A percentile compares a stretch with the other conserved stretches of the same genome.
Conservation (phyloP, 2,797 vertebrate species). For the Lithobates pipiens region DNA sequence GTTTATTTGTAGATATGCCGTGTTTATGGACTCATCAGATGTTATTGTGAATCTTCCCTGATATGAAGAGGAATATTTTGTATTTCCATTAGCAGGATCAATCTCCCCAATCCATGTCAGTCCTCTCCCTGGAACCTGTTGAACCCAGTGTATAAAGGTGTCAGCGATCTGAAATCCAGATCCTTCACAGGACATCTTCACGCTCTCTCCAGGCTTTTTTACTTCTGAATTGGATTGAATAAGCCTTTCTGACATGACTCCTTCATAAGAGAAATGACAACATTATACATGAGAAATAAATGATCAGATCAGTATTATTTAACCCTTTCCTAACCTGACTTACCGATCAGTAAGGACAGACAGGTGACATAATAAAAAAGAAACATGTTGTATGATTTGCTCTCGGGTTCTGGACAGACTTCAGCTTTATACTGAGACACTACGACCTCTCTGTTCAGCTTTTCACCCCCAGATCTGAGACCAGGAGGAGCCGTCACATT, state of each 20-base stretch:
- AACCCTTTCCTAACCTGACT: not conserved
- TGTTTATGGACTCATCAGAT: not conserved
- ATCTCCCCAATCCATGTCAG: constrained; percentile 9
- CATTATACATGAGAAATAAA: not conserved
- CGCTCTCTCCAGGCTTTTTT: constrained; percentile 12
- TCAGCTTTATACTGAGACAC: not conserved
- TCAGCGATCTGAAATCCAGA: not conserved
- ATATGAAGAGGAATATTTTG: constrained; percentile 21
- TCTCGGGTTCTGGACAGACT: not conserved
- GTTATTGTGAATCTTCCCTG: constrained; percentile 22
- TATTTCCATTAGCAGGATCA: not conserved
- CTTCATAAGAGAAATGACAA: constrained; percentile 2
- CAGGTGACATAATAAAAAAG: not conserved
- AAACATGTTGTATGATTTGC: not conserved
- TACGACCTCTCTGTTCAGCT: not conserved
- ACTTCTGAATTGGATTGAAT: constrained; percentile 20
- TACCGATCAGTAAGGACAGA: not conserved
- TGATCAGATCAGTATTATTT: not conserved
- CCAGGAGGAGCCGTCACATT: not conserved
- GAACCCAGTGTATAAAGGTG: not conserved
- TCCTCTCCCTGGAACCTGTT: constrained; percentile 24
- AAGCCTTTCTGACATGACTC: constrained; percentile 18
- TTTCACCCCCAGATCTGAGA: not conserved
- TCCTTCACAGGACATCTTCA: constrained; percentile 39
- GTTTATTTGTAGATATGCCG: constrained; percentile 17